Evolutionary conservation across 2,113 vertebrate species (phyloP), one percentile per base, ranked within the genome.

Genomic region (Rattus norvegicus): DNA sequence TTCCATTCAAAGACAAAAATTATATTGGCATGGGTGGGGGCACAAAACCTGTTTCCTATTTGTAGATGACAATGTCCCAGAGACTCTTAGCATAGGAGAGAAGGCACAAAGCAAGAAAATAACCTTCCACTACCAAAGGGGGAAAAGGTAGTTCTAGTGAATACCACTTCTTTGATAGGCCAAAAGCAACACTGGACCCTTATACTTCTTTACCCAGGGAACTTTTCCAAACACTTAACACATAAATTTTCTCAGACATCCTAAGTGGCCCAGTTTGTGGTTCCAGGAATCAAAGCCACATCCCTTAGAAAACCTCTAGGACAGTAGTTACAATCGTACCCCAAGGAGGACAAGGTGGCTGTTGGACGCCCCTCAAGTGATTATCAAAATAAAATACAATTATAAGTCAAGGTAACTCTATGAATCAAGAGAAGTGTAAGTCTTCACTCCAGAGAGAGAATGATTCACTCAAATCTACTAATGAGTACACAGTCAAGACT

Each of bases 1-100:
- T 91, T 96, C 86, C 93, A 94, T 80, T 96, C 90, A 97, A 95
- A 87, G 79, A 90, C 11, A 61, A 88, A 93, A 93, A 75, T 75
- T 96, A 88, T 11, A 52, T 0, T 94, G 87, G 61, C 88, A 88
- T 73, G 89, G 77, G 89, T 79, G 93, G 83, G 72, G 56, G 83
- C 94, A 94, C 67, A 94, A 54, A 92, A 47, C 49, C 52, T 89
- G 47, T 83, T 94, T 97, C 93, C 96, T 92, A 94, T 92, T 93
- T 80, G 67, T 94, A n/a, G 83, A 90, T n/a, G 33, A 88, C 39
- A 92, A 89, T 39, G 91, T 75, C 72, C 52, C 39, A 91, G 47
- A 92, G 93, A 89, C 92, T 73, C 70, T 87, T 87, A 28, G 88
- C 28, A 88, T 72, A 33, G 94, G 28, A 36, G 24, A 59, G 10